phyloP scores from a whole-genome alignment of 2,888 invertebrate genomes.

The Eupeodes latifasciatus region DNA sequence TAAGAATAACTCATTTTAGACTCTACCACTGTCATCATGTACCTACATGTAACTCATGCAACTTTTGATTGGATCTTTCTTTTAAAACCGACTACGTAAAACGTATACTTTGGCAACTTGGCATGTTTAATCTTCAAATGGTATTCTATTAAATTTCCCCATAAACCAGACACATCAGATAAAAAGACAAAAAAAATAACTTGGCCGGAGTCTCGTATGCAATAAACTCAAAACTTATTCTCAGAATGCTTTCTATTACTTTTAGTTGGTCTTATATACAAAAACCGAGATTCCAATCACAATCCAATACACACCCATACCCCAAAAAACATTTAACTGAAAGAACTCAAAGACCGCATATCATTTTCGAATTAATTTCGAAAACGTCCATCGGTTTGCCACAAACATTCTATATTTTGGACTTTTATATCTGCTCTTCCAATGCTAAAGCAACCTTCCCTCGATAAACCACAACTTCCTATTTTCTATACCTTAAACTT shows the following conservation, averaged over 20 bases:
- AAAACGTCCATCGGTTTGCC: conserved; percentile 68
- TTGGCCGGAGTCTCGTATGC: conserved; percentile 4
- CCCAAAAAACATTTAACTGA: not conserved
- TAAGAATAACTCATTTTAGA: too few relatives aligned
- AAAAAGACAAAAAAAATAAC: not conserved
- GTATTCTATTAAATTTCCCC: not conserved
- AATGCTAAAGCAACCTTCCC: conserved; percentile 17
- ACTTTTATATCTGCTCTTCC: conserved; percentile 27
- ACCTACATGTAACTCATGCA: too few relatives aligned
- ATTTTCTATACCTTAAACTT: not conserved
- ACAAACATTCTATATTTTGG: conserved; percentile 37
- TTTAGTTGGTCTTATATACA: not conserved
- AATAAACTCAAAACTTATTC: conserved; percentile 13
- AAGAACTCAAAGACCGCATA: conserved; percentile 63
- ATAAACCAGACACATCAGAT: not conserved
- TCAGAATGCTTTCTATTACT: conserved; percentile 39
- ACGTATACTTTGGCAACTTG: too few relatives aligned
- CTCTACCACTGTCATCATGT: too few relatives aligned
- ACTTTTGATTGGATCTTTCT: too few relatives aligned
- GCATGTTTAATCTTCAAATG: not conserved
- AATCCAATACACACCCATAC: conserved; percentile 60
- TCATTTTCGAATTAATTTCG: conserved; percentile 75
- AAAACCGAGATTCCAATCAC: conserved; percentile 64
- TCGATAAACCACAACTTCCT: conserved; percentile 19
- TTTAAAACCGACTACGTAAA: too few relatives aligned